These are phyloP conservation scores for Sinella curviseta DNA, from an alignment of 1,140 invertebrate genomes.

Conservation along the genomic window DNA sequence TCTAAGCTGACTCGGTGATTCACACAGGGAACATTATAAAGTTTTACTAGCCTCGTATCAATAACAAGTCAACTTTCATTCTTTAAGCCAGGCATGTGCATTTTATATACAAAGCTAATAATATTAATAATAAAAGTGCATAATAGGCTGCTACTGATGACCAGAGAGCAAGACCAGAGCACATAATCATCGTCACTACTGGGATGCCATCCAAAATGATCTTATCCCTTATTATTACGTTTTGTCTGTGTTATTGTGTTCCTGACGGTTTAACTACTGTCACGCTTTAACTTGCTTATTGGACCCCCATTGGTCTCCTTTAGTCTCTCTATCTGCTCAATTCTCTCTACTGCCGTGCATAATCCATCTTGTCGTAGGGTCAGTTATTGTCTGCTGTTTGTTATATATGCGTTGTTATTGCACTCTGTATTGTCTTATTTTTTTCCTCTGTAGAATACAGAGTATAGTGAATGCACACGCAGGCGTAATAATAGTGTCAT, in stretches of 20 bases:
- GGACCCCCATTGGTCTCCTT: slow-evolving; percentile 16
- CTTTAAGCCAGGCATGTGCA: no score
- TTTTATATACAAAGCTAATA: background rate
- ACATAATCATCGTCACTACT: no score
- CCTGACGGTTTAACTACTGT: slow-evolving; percentile 23
- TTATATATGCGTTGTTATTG: background rate
- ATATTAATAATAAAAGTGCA: background rate
- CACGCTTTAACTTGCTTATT: slow-evolving; percentile 21
- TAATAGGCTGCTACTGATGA: background rate
- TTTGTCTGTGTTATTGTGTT: slow-evolving; percentile 23
- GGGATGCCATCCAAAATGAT: background rate
- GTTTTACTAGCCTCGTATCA: background rate
- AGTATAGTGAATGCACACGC: no score
- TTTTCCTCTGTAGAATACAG: no score
- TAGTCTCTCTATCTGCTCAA: background rate
- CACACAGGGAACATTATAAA: background rate
- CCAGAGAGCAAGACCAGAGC: no score
- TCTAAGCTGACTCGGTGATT: background rate
- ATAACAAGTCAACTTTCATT: no score
- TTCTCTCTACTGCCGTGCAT: background rate
- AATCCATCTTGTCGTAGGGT: slow-evolving; percentile 1
- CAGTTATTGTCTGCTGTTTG: background rate
- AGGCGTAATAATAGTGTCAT: no score
- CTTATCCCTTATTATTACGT: slow-evolving; percentile 22
- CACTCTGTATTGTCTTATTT: background rate